Evolutionary conservation across 2,797 vertebrate species (phyloP).

Genomic region (Myoxocephalus aenaeus): DNA sequence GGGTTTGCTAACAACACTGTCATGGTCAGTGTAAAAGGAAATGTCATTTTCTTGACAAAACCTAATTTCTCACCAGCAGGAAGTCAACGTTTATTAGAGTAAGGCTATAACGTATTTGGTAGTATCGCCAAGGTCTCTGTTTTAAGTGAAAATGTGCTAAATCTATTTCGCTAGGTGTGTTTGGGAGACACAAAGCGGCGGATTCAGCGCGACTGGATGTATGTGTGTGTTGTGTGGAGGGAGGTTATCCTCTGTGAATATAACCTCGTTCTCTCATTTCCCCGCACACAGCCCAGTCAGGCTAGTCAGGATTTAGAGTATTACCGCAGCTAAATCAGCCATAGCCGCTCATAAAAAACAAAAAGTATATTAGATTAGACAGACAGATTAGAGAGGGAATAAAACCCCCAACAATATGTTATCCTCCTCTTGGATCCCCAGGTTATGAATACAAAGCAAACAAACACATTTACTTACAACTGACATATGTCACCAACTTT

Average conservation of each 20-base stretch:
- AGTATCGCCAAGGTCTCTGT: conserved; percentile 18
- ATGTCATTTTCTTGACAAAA: conserved; percentile 49
- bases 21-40: conserved; percentile 59
- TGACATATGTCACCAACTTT: conserved; percentile 36
- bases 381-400: conserved; percentile 74
- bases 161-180: conserved; percentile 28
- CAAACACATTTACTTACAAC: conserved; percentile 59
- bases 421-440: conserved; percentile 46
- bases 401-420: conserved; percentile 75
- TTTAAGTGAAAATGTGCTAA: conserved; percentile 23
- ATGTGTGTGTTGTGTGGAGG: conserved; percentile 18
- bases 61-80: conserved; percentile 48
- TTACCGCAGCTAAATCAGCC: conserved; percentile 77
- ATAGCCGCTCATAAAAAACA: conserved; percentile 71
- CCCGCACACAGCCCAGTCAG: conserved; percentile 62
- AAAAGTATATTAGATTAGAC: conserved; percentile 78
- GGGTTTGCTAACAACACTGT: conserved; percentile 65
- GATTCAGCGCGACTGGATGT: conserved; percentile 8
- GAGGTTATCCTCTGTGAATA: conserved; percentile 60
- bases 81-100: conserved; percentile 41
- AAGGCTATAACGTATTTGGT: conserved; percentile 13
- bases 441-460: conserved; percentile 54
- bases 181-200: conserved; percentile 14
- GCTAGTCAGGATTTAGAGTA: conserved; percentile 80
- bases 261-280: conserved; percentile 67